Conservation (phyloP, 1,140 invertebrate species). For the Lineus longissimus region DNA sequence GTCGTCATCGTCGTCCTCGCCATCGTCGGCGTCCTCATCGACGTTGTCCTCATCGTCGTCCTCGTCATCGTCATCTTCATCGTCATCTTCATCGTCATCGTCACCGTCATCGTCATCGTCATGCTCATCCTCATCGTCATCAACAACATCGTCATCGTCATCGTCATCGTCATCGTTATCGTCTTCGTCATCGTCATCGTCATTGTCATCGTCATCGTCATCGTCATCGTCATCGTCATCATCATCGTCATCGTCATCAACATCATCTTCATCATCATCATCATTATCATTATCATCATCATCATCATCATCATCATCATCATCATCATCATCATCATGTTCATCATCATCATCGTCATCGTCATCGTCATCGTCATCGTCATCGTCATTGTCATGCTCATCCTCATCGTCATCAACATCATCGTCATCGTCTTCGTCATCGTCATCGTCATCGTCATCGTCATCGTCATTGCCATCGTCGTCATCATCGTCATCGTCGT, state of each 20-base stretch:
- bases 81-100: too few relatives aligned
- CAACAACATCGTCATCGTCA: too few relatives aligned
- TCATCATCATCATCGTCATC: constrained; percentile 15
- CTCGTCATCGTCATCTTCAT: not conserved
- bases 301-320: constrained; percentile 13
- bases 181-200: not conserved
- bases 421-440: too few relatives aligned
- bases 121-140: too few relatives aligned
- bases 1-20: not conserved
- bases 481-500: too few relatives aligned
- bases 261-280: constrained; percentile 9
- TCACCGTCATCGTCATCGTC: constrained; percentile 7
- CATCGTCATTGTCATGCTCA: too few relatives aligned
- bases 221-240: constrained; percentile 1
- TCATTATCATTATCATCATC: constrained; percentile 16
- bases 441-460: not conserved
- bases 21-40: too few relatives aligned
- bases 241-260: not conserved
- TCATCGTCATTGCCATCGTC: constrained; percentile 13
- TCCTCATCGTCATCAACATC: too few relatives aligned
- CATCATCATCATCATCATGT: constrained; percentile 14
- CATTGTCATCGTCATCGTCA: too few relatives aligned
- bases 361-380: too few relatives aligned
- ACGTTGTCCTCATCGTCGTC: too few relatives aligned
- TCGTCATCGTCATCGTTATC: constrained; percentile 6